Conservation (phyloP, 2,888 invertebrate genomes). For the Himalopsyche tibetana region DNA sequence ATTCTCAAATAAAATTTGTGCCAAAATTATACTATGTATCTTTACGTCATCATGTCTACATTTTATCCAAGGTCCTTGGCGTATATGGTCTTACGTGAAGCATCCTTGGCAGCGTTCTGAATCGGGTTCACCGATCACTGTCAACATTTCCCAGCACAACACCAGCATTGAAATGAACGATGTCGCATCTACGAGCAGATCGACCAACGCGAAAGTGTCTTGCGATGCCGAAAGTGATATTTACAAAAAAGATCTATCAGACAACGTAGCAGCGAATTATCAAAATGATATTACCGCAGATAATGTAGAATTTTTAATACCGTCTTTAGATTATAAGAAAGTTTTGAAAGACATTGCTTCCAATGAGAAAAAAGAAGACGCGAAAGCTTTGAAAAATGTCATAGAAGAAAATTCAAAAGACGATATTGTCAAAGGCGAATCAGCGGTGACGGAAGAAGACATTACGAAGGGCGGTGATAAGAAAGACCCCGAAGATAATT, state of each 20-base stretch:
- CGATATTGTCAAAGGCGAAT: neutral
- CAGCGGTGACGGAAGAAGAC: neutral
- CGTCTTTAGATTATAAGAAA: constrained; percentile 45
- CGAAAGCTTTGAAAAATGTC: constrained; percentile 11
- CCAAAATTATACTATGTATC: neutral
- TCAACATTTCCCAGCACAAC: constrained; percentile 1
- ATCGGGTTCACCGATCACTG: constrained; percentile 43
- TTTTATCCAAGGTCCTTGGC: constrained; percentile 61
- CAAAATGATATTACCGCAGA: neutral
- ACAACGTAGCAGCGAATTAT: neutral
- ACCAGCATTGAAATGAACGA: neutral
- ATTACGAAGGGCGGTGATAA: neutral
- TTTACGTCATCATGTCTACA: neutral
- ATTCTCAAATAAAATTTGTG: too few relatives aligned
- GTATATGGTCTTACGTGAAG: constrained; percentile 65
- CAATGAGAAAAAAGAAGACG: constrained; percentile 44
- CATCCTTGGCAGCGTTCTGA: constrained; percentile 63
- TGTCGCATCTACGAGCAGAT: neutral
- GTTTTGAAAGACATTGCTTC: constrained; percentile 41
- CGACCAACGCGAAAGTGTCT: neutral
- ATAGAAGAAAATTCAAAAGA: neutral
- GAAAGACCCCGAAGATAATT: constrained; percentile 69
- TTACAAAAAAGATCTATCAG: constrained; percentile 3
- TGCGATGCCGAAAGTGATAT: constrained; percentile 12
- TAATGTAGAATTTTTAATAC: constrained; percentile 39